A percentile compares a stretch with the other conserved stretches of the same genome.
phyloP scores from a whole-genome alignment of 1,140 invertebrate genomes.

The Magallana gigas region DNA sequence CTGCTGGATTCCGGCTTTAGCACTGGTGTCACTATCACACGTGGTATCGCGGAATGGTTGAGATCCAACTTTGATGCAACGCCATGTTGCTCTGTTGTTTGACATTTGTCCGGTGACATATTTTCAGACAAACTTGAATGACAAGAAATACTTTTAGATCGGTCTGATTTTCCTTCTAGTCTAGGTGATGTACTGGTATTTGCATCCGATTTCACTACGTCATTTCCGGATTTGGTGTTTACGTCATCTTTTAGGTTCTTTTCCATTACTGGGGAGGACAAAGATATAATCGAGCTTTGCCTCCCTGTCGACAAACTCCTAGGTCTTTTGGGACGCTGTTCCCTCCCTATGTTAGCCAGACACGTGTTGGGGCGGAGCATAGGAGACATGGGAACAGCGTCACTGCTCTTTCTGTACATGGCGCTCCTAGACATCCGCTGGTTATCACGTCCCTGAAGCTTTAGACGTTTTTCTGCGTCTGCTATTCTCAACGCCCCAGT shows the following conservation, averaged over 20 bases:
- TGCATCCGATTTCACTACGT: background rate
- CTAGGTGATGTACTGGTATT: background rate
- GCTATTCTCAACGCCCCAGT: conserved; percentile 69
- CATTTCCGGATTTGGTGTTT: background rate
- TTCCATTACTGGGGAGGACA: background rate
- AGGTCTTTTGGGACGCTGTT: background rate
- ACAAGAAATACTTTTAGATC: background rate
- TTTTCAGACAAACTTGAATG: background rate
- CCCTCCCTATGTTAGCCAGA: background rate
- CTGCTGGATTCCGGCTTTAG: background rate
- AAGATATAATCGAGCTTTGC: background rate
- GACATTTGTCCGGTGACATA: background rate
- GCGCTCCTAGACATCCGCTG: conserved; percentile 2
- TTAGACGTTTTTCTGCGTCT: conserved; percentile 63
- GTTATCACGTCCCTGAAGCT: conserved; percentile 52
- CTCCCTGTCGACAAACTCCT: background rate
- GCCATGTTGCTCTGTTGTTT: background rate
- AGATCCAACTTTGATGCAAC: background rate
- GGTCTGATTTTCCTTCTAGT: background rate
- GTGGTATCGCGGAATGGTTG: background rate
- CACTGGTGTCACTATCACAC: conserved; percentile 1
- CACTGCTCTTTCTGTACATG: background rate
- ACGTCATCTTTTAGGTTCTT: background rate
- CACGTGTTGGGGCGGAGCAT: conserved; percentile 21
- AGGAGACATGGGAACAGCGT: background rate